A percentile compares a stretch with the other conserved stretches of the same genome.
phyloP scores from a whole-genome alignment of 2,888 invertebrate species.

The Halictus ligatus region DNA sequence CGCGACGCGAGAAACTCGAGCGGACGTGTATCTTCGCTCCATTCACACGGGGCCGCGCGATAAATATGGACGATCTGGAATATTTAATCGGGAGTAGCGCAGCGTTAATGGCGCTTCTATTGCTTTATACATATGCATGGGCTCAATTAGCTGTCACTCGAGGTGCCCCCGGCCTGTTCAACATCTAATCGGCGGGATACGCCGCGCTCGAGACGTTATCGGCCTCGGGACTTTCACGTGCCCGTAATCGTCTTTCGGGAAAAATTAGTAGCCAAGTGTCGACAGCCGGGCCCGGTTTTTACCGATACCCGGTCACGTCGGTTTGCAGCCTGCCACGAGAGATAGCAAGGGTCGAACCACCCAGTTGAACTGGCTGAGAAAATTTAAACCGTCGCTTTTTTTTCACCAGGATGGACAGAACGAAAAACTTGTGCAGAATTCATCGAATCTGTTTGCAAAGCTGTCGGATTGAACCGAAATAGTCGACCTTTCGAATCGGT shows the following conservation, averaged over 20 bases:
- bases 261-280: background rate
- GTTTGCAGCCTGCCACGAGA: background rate
- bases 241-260: background rate
- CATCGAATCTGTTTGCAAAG: background rate
- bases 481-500: background rate
- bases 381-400: background rate
- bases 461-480: background rate
- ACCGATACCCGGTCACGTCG: background rate
- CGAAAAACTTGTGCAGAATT: background rate
- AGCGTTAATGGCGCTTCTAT: conserved; percentile 45
- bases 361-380: background rate
- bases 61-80: conserved; percentile 48
- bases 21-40: conserved; percentile 13
- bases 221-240: conserved; percentile 13
- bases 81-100: conserved; percentile 40
- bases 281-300: background rate
- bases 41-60: conserved; percentile 35
- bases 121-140: conserved; percentile 58
- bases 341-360: background rate
- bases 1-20: background rate
- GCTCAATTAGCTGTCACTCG: conserved; percentile 57
- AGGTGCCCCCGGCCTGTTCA: conserved; percentile 25
- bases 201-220: background rate
- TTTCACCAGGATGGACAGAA: background rate
- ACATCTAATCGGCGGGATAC: conserved; percentile 36